These are phyloP conservation scores for Thomomys bottae DNA, from an alignment of 2,113 vertebrate genomes.

Conservation along the genomic window DNA sequence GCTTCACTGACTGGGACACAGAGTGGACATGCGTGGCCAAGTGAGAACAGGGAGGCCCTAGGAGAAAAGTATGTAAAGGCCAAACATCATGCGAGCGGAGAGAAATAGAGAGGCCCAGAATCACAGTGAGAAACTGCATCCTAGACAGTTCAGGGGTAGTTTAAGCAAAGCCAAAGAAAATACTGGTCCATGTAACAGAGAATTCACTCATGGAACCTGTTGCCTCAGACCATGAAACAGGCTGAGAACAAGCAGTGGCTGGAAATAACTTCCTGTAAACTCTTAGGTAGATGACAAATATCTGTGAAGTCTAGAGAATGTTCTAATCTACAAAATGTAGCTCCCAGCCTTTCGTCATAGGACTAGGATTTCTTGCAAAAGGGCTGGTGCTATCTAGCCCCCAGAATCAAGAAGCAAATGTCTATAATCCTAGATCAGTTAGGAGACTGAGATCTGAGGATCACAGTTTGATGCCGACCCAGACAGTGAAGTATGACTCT, in stretches of 20 bases:
- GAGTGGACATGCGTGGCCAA: neutral
- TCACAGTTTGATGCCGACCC: no score
- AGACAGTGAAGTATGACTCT: no score
- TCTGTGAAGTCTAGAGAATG: neutral
- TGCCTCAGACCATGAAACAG: neutral
- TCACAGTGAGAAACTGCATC: neutral
- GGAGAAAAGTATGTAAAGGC: conserved; percentile 35
- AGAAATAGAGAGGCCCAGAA: conserved; percentile 14
- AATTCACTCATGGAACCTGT: neutral
- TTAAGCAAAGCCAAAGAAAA: conserved; percentile 23
- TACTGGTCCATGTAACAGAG: neutral
- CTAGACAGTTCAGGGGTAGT: neutral
- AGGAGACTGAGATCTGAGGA: no score
- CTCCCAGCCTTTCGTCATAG: neutral
- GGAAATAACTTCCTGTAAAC: conserved; percentile 6
- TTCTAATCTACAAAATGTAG: neutral
- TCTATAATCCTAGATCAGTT: no score
- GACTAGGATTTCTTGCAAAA: neutral
- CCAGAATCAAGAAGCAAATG: neutral
- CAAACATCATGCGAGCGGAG: neutral
- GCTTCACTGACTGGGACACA: conserved; percentile 46
- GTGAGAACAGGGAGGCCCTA: conserved; percentile 10
- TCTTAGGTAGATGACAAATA: neutral
- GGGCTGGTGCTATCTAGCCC: neutral
- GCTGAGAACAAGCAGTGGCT: neutral